Conservation (phyloP, 1,140 invertebrate species). For the Gryon sp. region DNA sequence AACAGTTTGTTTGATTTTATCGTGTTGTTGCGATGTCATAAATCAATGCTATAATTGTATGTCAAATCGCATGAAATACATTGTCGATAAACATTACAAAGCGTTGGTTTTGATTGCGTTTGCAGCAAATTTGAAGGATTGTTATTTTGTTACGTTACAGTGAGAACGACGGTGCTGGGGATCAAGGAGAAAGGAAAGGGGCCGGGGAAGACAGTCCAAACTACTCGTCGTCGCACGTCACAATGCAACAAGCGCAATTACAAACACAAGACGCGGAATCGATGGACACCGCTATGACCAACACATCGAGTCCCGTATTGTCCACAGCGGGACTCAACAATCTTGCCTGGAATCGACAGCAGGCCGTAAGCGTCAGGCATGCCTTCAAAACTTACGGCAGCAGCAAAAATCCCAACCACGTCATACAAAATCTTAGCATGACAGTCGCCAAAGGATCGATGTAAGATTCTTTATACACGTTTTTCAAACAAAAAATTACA, state of each 20-base stretch:
- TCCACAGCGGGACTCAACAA: constrained; percentile 75
- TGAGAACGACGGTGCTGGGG: constrained; percentile 20
- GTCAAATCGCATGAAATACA: background rate
- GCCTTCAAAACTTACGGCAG: constrained; percentile 93
- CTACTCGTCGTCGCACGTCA: constrained; percentile 62
- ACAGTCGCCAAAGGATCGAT: constrained; percentile 94
- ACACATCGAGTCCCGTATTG: constrained; percentile 66
- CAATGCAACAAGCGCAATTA: constrained; percentile 57
- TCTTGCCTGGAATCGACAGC: constrained; percentile 82
- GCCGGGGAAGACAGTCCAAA: constrained; percentile 31
- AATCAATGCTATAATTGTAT: no score
- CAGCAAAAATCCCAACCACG: constrained; percentile 89
- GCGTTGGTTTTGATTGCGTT: constrained; percentile 11
- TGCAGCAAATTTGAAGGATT: background rate
- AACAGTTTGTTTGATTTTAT: no score
- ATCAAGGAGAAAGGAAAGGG: constrained; percentile 32
- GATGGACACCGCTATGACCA: constrained; percentile 61
- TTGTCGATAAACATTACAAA: constrained; percentile 6
- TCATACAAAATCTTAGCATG: constrained; percentile 92
- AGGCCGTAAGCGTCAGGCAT: constrained; percentile 90
- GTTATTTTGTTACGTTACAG: constrained; percentile 25
- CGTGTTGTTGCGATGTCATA: no score
- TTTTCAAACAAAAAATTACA: no score
- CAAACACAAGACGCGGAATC: constrained; percentile 68
- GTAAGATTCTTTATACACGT: constrained; percentile 81